Percentiles rank a stretch among this genome's conserved stretches.
Conservation (phyloP, 2,797 vertebrate species). For the Carcharodon carcharias region DNA sequence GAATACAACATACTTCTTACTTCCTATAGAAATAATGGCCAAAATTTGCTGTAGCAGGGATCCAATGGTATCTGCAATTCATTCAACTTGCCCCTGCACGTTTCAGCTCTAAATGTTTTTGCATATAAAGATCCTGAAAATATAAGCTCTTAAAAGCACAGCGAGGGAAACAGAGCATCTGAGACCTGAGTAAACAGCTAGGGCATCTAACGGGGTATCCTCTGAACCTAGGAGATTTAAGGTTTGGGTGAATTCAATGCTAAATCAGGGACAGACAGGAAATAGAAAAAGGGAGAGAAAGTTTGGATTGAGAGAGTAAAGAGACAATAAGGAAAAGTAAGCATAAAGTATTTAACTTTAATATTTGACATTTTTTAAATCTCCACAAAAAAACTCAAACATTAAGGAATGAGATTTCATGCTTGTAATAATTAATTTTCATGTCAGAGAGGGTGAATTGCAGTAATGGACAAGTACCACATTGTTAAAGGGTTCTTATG, state of each 20-base stretch:
- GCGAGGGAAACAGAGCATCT: not conserved
- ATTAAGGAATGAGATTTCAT: not conserved
- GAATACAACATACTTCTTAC: not conserved
- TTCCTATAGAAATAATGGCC: not conserved
- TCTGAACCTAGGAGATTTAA: not conserved
- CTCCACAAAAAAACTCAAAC: too few relatives aligned
- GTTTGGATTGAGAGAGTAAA: not conserved
- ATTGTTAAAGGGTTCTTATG: not conserved
- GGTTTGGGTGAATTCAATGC: not conserved
- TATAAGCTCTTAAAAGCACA: not conserved
- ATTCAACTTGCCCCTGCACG: not conserved
- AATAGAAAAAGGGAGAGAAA: not conserved
- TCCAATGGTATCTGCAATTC: not conserved
- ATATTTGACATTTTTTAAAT: too few relatives aligned
- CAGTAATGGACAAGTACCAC: not conserved
- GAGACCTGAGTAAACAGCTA: not conserved
- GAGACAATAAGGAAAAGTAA: too few relatives aligned
- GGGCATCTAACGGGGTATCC: not conserved
- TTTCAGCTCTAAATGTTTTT: not conserved
- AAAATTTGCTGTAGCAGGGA: not conserved
- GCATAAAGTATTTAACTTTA: too few relatives aligned
- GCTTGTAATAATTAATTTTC: not conserved
- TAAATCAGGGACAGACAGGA: not conserved
- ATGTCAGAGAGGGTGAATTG: not conserved
- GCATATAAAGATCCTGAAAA: not conserved